Conservation (phyloP, 2,888 invertebrate genomes). For the Athrips mouffetella region DNA sequence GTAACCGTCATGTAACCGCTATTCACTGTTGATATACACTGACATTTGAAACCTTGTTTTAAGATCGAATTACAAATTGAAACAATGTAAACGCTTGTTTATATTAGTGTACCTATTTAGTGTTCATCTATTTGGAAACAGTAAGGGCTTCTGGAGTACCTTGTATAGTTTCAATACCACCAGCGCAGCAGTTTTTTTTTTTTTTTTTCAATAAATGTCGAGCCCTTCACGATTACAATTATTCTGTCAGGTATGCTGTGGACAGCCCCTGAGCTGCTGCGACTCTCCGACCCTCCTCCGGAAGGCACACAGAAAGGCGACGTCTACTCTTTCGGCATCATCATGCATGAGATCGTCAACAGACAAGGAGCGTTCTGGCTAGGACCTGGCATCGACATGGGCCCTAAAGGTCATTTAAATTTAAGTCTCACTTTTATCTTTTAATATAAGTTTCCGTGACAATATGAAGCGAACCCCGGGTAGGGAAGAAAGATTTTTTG, state of each 20-base stretch:
- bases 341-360: slow-evolving; percentile 94
- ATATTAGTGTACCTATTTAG: too few relatives aligned
- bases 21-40: not conserved
- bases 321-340: slow-evolving; percentile 96
- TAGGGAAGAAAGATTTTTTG: too few relatives aligned
- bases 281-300: slow-evolving; percentile 80
- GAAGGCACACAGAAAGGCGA: slow-evolving; percentile 94
- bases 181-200: too few relatives aligned
- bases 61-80: too few relatives aligned
- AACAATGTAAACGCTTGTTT: too few relatives aligned
- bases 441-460: not conserved
- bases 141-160: too few relatives aligned
- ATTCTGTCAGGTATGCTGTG: slow-evolving; percentile 93
- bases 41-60: too few relatives aligned
- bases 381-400: slow-evolving; percentile 78
- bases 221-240: not conserved
- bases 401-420: slow-evolving; percentile 82
- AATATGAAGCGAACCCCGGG: too few relatives aligned
- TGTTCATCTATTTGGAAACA: too few relatives aligned
- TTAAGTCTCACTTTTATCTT: not conserved
- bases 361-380: slow-evolving; percentile 93
- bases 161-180: too few relatives aligned
- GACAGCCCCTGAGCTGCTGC: slow-evolving; percentile 94
- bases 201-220: too few relatives aligned
- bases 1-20: not conserved